Evolutionary conservation across 2,797 vertebrate genomes (phyloP).

Genomic region (Sebastes ruberrimus): DNA sequence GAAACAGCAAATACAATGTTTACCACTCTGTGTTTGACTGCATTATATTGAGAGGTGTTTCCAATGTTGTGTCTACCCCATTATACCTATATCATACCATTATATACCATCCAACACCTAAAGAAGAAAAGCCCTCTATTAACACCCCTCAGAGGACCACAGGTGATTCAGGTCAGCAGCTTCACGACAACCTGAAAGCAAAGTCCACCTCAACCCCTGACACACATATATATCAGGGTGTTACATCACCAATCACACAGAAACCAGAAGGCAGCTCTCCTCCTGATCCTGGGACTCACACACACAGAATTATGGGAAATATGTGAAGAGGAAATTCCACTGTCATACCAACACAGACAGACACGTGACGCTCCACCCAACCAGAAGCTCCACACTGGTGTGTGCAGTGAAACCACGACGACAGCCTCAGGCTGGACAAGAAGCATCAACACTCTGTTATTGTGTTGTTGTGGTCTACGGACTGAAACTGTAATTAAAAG

Average conservation of each 20-base stretch:
- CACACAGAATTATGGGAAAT: slow-evolving; percentile 26
- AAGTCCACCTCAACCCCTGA: slow-evolving; percentile 30
- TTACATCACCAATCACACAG: background rate
- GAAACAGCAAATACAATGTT: background rate
- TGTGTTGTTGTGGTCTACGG: too few relatives aligned
- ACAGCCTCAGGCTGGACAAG: background rate
- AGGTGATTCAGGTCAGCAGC: background rate
- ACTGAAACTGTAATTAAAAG: too few relatives aligned
- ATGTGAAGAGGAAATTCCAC: slow-evolving; percentile 66
- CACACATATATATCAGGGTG: background rate
- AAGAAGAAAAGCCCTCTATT: background rate
- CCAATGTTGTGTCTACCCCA: background rate
- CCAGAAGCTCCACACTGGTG: background rate
- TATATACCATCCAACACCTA: background rate
- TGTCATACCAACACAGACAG: slow-evolving; percentile 9
- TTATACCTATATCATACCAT: background rate
- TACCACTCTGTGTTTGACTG: background rate
- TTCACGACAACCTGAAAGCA: slow-evolving; percentile 20
- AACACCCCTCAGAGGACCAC: background rate
- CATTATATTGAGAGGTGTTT: background rate
- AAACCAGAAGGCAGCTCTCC: background rate
- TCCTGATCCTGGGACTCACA: background rate
- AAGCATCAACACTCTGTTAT: too few relatives aligned
- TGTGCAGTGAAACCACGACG: background rate
- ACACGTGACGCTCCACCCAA: background rate